Evolutionary conservation across 2,888 invertebrate genomes (phyloP), one percentile per base, ranked within the genome.

Genomic region (Rhodophaea formosa): DNA sequence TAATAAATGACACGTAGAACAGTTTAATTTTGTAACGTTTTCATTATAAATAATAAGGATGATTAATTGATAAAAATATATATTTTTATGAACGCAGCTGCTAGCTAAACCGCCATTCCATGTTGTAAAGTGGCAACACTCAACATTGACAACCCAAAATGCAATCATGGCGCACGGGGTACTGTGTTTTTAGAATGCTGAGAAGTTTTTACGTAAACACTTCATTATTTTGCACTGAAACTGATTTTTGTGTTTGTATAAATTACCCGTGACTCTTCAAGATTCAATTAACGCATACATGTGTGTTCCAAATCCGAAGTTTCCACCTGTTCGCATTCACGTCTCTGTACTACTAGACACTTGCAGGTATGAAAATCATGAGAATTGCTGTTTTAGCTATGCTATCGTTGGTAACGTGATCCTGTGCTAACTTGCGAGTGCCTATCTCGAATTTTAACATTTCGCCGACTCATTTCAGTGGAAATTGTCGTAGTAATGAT

Each of bases 81-180:
- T 55, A 45, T 52, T 46, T 12, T 46, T 32, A 14, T 77, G 89
- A 89, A 86, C 82, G 89, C 82, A 72, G 60, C 69, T 49, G 5
- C 72, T 80, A 62, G 66, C n/a, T n/a, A 77, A 76, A 84, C 88
- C 89, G 90, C 90, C 89, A 86, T 86, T 86, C 80, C 75, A 72
- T 82, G 79, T 80, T 82, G 29, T 51, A 68, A 57, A 63, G 66
- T 81, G 72, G 88, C 81, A 90, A 87, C 86, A 88, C 86, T 67
- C 67, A 77, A 80, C 88, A 88, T 91, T 91, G 91, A 91, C 91
- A 91, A 88, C 84, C 90, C 88, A 91, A 91, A 91, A 92, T 92
- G 92, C 92, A 92, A 91, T 92, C 91, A 91, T 92, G 92, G 92
- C 92, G 92, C 91, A 90, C 89, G 89, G 87, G 84, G 88, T 78